Percentiles rank a stretch among this genome's conserved stretches.
phyloP scores from a whole-genome alignment of 2,113 vertebrate species.

The Paraplagusia blochii region DNA sequence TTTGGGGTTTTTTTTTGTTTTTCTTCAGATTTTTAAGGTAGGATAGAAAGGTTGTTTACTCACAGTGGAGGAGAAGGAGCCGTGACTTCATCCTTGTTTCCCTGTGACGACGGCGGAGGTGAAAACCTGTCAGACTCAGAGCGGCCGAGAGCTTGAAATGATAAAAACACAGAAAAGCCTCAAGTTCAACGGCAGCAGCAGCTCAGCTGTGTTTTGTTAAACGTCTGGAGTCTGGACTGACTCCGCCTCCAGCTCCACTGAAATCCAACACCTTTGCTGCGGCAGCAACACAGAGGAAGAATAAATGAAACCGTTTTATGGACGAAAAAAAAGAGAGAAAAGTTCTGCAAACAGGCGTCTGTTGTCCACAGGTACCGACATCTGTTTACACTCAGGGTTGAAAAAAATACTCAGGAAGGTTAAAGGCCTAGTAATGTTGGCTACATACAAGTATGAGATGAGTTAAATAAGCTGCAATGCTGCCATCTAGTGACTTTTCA shows the following conservation, averaged over 20 bases:
- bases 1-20: background rate
- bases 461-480: too few relatives aligned
- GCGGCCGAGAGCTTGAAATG: conserved; percentile 6
- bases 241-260: conserved; percentile 51
- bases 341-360: too few relatives aligned
- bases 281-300: background rate
- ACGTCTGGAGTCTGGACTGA: conserved; percentile 21
- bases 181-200: conserved; percentile 19
- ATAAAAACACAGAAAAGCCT: conserved; percentile 15
- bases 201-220: conserved; percentile 39
- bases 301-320: background rate
- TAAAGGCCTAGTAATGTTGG: too few relatives aligned
- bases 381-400: too few relatives aligned
- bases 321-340: too few relatives aligned
- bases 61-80: conserved; percentile 63
- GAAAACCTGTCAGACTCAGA: conserved; percentile 14
- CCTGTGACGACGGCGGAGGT: background rate
- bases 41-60: conserved; percentile 34
- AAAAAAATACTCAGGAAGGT: too few relatives aligned
- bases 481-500: too few relatives aligned
- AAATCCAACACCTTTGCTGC: conserved; percentile 47
- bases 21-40: background rate
- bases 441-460: too few relatives aligned
- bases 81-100: conserved; percentile 22
- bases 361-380: too few relatives aligned